These are phyloP conservation scores for Dasypolia templi DNA, from an alignment of 2,888 invertebrate genomes.

Conservation along the genomic window DNA sequence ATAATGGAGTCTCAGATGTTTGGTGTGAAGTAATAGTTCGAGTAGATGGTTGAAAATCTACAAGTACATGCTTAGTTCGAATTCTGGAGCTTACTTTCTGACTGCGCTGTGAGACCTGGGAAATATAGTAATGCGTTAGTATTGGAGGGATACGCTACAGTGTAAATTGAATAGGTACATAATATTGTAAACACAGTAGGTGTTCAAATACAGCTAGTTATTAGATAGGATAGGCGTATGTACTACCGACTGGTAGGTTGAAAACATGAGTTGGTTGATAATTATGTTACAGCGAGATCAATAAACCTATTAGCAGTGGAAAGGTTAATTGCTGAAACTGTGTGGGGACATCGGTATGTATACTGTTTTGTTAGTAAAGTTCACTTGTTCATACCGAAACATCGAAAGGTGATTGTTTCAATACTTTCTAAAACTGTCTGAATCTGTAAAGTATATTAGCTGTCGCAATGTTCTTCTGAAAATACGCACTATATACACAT, in stretches of 20 bases:
- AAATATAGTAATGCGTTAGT: constrained; percentile 86
- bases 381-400: not conserved
- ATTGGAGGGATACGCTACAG: constrained; percentile 60
- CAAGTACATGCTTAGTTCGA: constrained; percentile 81
- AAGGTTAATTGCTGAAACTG: constrained; percentile 22
- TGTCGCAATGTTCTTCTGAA: not conserved
- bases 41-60: constrained; percentile 69
- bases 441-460: not conserved
- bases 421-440: too few relatives aligned
- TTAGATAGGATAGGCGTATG: not conserved
- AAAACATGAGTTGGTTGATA: constrained; percentile 24
- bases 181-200: constrained; percentile 12
- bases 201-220: constrained; percentile 9
- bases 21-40: constrained; percentile 64
- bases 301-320: not conserved
- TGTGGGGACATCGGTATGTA: not conserved
- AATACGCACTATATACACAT: not conserved
- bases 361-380: not conserved
- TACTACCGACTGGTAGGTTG: constrained; percentile 15
- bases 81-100: constrained; percentile 87
- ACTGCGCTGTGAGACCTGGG: constrained; percentile 89
- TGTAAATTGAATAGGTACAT: constrained; percentile 4
- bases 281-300: not conserved
- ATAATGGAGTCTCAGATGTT: constrained; percentile 65
- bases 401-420: not conserved